Percentiles rank a stretch among this genome's conserved stretches.
phyloP scores from a whole-genome alignment of 2,113 vertebrate species.

The Archilochus colubris region DNA sequence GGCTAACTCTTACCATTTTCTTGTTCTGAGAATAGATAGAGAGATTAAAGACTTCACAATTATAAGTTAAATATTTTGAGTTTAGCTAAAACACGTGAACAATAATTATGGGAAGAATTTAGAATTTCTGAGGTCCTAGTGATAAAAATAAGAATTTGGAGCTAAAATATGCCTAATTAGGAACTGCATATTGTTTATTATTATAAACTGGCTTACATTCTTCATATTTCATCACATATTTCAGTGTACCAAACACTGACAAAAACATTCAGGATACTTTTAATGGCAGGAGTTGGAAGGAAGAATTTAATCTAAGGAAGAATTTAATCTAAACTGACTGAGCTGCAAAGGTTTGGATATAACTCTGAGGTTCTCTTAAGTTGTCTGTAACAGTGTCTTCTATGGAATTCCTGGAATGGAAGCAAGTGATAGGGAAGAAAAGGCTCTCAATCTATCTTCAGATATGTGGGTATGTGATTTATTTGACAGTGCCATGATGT shows the following conservation, averaged over 20 bases:
- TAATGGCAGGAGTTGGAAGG: neutral
- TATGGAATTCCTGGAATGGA: neutral
- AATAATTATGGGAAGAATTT: neutral
- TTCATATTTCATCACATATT: neutral
- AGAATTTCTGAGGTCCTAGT: neutral
- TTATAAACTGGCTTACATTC: neutral
- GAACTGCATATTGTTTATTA: neutral
- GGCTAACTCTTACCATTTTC: neutral
- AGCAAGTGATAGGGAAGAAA: neutral
- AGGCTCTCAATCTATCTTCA: neutral
- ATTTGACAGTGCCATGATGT: neutral
- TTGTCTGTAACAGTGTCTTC: neutral
- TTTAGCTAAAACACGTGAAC: neutral
- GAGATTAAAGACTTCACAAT: neutral
- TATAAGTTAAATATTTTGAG: neutral
- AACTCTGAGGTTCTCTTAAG: neutral
- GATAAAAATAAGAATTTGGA: neutral
- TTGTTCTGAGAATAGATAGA: slow-evolving; percentile 23
- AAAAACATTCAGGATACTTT: neutral
- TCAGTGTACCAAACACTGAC: neutral
- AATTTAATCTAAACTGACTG: neutral
- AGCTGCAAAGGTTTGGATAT: neutral
- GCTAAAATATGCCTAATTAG: neutral
- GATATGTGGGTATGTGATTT: neutral
- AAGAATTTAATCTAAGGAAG: neutral